Evolutionary conservation across 2,113 vertebrate genomes (phyloP), one percentile per base, ranked within the genome.

Genomic region (Oreotragus oreotragus): DNA sequence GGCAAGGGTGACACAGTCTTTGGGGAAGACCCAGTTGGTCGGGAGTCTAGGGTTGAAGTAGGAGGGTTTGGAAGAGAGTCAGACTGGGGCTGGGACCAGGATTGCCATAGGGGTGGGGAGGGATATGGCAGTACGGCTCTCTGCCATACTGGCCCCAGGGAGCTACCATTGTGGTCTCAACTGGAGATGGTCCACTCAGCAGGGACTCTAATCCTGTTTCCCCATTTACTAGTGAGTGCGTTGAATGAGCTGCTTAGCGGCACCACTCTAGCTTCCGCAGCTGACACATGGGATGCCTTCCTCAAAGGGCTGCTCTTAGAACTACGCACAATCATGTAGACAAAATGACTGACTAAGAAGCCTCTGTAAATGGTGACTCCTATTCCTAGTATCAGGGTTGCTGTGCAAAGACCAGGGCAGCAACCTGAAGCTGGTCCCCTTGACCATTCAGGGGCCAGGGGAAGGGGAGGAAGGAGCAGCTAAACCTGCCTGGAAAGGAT

Each of bases 381-480:
- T 11, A 27, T 39, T 25, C 9, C 57, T 80, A 19, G 45, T 15
- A 17, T 27, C 17, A 25, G 47, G 25, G 27, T 9, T 88, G 25
- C 14, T 33, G 21, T 25, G 51, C 33, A 45, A 77, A 81, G 76
- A 83, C 28, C 16, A 45, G 36, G 6, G 10, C 8, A 9, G 47
- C 2, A 27, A 25, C 7, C 43, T 1, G 23, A 94, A 27, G 45
- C 30, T 25, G 19, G 19, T 39, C 23, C 16, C 27, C 49, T 14
- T 62, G 58, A 14, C 15, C 47, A 66, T 15, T 3, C 64, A 51
- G 77, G 60, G 23, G 21, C 57, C 7, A 27, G 7, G 57, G 16
- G 4, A 1, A 36, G 4, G 13, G 4, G 12, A 83, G 23, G 49
- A 10, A 39, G 33, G 12, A 76, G 19, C 7, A 0, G 10, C 10